Evolutionary conservation across 1,140 invertebrate genomes (phyloP).

Genomic region (Tenebrio molitor): DNA sequence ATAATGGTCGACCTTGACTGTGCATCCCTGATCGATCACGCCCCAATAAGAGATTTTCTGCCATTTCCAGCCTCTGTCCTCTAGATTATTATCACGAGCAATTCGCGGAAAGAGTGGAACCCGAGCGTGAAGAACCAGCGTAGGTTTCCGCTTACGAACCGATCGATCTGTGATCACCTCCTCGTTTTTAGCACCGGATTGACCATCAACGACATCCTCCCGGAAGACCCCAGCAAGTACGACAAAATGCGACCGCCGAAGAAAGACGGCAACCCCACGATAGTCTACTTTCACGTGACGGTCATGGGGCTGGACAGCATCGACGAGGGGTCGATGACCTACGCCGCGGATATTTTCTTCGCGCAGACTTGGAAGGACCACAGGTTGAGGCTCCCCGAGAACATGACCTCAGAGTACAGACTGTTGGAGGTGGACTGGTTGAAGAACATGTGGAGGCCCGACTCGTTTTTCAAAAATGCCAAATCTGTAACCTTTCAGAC

Average conservation of each 20-base stretch:
- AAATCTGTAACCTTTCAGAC: constrained; percentile 94
- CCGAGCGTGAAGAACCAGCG: constrained; percentile 52
- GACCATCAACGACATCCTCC: constrained; percentile 85
- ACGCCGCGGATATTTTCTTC: constrained; percentile 92
- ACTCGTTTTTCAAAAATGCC: constrained; percentile 91
- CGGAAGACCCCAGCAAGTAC: constrained; percentile 86
- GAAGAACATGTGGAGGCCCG: constrained; percentile 92
- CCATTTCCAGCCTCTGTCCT: constrained; percentile 53
- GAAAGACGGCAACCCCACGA: constrained; percentile 87
- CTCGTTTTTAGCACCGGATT: constrained; percentile 75
- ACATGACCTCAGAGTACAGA: constrained; percentile 92
- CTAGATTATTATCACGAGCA: constrained; percentile 59
- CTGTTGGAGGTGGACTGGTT: constrained; percentile 89
- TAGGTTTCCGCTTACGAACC: constrained; percentile 44
- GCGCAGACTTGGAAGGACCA: constrained; percentile 94
- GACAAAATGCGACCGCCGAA: constrained; percentile 93
- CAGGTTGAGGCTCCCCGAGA: constrained; percentile 86
- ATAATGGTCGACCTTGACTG: too few relatives aligned
- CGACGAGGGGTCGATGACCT: constrained; percentile 94
- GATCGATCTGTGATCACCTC: neutral
- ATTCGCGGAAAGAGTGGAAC: constrained; percentile 55
- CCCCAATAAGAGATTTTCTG: constrained; percentile 1
- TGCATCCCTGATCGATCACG: too few relatives aligned
- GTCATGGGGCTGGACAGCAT: constrained; percentile 94
- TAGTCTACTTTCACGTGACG: constrained; percentile 91